Conservation (phyloP, 2,113 vertebrate genomes). For the Saccopteryx leptura region DNA sequence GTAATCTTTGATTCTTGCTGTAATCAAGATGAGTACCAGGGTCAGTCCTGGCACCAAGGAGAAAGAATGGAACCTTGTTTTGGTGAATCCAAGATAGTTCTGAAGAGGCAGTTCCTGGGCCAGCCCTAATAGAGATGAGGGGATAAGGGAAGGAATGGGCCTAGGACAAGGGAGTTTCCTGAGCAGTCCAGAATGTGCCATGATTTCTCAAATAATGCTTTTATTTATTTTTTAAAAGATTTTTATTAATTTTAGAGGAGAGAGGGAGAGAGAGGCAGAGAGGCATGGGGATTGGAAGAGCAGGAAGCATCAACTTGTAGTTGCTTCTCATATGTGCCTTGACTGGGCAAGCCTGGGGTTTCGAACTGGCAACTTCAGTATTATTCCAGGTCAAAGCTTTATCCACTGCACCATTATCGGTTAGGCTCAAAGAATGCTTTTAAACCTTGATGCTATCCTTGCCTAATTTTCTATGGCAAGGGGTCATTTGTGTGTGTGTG, state of each 20-base stretch:
- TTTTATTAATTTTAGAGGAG: too few species aligned
- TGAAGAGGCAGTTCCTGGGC: background rate
- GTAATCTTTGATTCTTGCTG: background rate
- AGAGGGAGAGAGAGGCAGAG: too few species aligned
- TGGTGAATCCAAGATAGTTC: background rate
- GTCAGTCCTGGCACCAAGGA: background rate
- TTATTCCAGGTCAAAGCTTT: too few species aligned
- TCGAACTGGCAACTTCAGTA: too few species aligned
- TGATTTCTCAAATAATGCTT: background rate
- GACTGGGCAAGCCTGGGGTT: too few species aligned
- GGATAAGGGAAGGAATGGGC: background rate
- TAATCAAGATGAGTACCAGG: conserved; percentile 42
- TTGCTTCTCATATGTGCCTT: too few species aligned
- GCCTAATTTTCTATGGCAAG: background rate
- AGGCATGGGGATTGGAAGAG: too few species aligned
- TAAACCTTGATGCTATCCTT: background rate
- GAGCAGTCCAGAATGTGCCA: background rate
- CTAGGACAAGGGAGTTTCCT: background rate
- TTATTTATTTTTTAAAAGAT: too few species aligned
- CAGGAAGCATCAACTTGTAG: too few species aligned
- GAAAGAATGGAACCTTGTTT: background rate
- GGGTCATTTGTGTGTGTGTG: background rate
- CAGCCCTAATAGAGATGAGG: too few species aligned
- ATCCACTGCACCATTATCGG: too few species aligned
- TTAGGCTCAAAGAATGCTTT: too few species aligned